Base-by-base conservation (phyloP, 2,113 vertebrate species). In the Otocyon megalotis region DNA sequence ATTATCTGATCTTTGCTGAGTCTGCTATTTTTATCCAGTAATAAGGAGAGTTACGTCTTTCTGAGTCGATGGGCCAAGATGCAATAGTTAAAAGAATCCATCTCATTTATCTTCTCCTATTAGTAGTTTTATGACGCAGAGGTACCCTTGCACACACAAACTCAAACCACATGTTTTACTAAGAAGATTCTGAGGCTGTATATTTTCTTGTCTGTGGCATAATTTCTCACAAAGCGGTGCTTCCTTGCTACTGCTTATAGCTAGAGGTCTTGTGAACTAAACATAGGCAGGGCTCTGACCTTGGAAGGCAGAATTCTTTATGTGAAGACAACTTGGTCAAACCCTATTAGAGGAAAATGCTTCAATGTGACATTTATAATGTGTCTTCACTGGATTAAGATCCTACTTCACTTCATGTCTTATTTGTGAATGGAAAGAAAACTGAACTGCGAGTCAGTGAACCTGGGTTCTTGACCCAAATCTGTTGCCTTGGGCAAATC, bases 11-110 rank as follows among this genome's bases (percentile, higher is more conserved):
- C 83, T 93, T 82, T 80, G 28, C 50, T 26, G 4, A 56, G 43
- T 50, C 54, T 37, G n/a, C 60, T 67, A 2, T 67, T 43, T 50
- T 82, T 81, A 81, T 24, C 53, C 58, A 60, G n/a, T 48, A 35
- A 83, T 14, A 26, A 94, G 84, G 30, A 93, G 48, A 53, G n/a
- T 93, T 92, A 71, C 30, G 24, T 4, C 58, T 94, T 94, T 79
- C 85, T 80, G 16, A 62, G 48, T 43, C 16, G 50, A 30, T 28
- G 37, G 13, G 22, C 48, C 32, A 69, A 72, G 28, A 37, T 53
- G 22, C 50, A 48, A 3, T 37, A 72, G 17, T 48, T 79, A 6
- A 3, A 74, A 69, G 71, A 84, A 32, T 54, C 60, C 16, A 28
- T 26, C 32, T 87, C 67, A 28, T 89, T 53, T 67, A 62, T 67